Percentiles rank a stretch among this genome's conserved stretches.
These are phyloP conservation scores for Iselma pallidipennis DNA, from an alignment of 2,888 invertebrate genomes.

Conservation along the genomic window DNA sequence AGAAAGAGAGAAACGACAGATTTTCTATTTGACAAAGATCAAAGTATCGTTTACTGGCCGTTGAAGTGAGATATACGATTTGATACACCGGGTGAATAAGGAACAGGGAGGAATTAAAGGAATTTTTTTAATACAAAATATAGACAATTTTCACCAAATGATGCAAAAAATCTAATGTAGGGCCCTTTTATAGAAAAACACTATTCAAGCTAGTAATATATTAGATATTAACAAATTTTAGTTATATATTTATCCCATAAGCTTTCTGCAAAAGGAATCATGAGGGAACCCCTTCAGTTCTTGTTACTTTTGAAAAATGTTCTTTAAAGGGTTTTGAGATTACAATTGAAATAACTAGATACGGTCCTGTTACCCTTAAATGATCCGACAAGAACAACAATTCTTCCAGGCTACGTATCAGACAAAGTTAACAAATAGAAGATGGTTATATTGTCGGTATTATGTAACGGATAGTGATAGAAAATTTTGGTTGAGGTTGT, in stretches of 20 bases:
- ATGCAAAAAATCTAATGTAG: background rate
- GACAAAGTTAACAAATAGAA: background rate
- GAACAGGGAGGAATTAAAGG: constrained; percentile 46
- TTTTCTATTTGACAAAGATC: constrained; percentile 48
- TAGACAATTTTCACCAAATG: constrained; percentile 51
- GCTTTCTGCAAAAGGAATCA: constrained; percentile 16
- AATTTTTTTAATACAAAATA: no score
- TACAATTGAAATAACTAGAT: background rate
- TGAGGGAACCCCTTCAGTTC: constrained; percentile 15
- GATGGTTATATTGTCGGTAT: background rate
- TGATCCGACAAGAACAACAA: constrained; percentile 2
- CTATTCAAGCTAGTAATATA: no score
- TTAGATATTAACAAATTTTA: background rate
- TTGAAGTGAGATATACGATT: constrained; percentile 45
- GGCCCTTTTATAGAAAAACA: no score
- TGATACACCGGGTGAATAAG: constrained; percentile 44
- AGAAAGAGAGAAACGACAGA: constrained; percentile 45
- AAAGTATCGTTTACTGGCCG: constrained; percentile 34
- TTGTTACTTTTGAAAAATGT: background rate
- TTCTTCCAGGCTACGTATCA: background rate
- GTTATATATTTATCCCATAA: background rate
- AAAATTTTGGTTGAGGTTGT: constrained; percentile 9
- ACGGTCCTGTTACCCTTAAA: constrained; percentile 9
- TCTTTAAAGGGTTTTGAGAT: background rate
- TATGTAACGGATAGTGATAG: constrained; percentile 11